Conservation (phyloP, 2,888 invertebrate species). For the Smittia sp. region DNA sequence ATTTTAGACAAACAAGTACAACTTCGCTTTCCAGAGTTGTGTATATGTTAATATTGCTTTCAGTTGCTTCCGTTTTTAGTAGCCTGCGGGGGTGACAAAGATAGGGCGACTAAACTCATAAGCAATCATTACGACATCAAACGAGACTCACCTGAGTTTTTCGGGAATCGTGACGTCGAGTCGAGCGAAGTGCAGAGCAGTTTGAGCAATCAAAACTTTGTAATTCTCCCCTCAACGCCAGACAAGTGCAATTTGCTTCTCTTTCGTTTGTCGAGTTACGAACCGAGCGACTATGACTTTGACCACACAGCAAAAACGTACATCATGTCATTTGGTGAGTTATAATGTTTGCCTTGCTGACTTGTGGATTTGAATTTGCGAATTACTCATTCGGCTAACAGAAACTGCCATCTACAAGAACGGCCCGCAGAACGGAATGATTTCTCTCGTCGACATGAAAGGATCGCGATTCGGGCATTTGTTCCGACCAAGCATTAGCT, state of each 20-base stretch:
- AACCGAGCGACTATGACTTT: not conserved
- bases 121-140: conserved; percentile 53
- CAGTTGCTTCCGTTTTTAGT: not conserved
- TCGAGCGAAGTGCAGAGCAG: conserved; percentile 50
- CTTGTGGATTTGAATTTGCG: not conserved
- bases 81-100: not conserved
- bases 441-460: conserved; percentile 67
- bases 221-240: conserved; percentile 24
- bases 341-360: not conserved
- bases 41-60: not conserved
- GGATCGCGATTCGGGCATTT: conserved; percentile 63
- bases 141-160: conserved; percentile 54
- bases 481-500: conserved; percentile 58
- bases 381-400: not conserved
- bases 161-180: conserved; percentile 52
- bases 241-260: not conserved
- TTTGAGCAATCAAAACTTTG: conserved; percentile 52
- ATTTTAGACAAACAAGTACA: not conserved
- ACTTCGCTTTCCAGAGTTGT: not conserved
- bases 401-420: not conserved
- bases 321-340: conserved; percentile 16
- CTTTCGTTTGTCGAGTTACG: not conserved
- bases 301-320: conserved; percentile 13
- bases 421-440: conserved; percentile 54
- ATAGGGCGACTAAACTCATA: conserved; percentile 44